A percentile compares a stretch with the other conserved stretches of the same genome.
Evolutionary conservation across 2,888 invertebrate genomes (phyloP).

Genomic region (Cheilosia soror): DNA sequence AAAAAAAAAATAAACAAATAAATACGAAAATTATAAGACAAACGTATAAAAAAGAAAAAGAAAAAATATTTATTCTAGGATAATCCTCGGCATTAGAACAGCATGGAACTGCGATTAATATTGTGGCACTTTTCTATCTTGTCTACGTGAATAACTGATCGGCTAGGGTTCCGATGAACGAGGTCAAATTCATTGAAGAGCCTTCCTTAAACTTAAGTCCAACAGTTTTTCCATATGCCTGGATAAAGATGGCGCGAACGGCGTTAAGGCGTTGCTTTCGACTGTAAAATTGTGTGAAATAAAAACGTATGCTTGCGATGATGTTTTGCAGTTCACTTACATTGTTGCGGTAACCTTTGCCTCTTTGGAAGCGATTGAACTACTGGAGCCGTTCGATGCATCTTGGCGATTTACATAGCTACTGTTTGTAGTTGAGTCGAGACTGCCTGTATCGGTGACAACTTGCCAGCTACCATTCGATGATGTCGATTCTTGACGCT

Average conservation of each 20-base stretch:
- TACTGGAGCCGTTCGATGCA: slow-evolving; percentile 42
- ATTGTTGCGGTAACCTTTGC: slow-evolving; percentile 47
- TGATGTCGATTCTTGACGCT: slow-evolving; percentile 86
- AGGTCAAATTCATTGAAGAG: slow-evolving; percentile 80
- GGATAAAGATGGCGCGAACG: slow-evolving; percentile 81
- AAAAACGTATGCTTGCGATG: not conserved
- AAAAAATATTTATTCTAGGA: slow-evolving; percentile 56
- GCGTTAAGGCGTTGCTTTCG: slow-evolving; percentile 81
- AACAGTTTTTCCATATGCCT: slow-evolving; percentile 81
- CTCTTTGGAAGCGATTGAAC: slow-evolving; percentile 46
- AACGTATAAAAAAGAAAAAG: slow-evolving; percentile 47
- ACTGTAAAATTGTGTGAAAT: slow-evolving; percentile 67
- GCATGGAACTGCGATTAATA: slow-evolving; percentile 60
- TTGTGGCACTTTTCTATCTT: slow-evolving; percentile 58
- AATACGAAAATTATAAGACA: slow-evolving; percentile 35
- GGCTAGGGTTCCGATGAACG: slow-evolving; percentile 79
- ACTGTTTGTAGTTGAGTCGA: slow-evolving; percentile 81
- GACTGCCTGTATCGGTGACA: slow-evolving; percentile 88
- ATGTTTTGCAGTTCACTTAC: slow-evolving; percentile 21
- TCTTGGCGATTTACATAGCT: slow-evolving; percentile 78
- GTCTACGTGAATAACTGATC: slow-evolving; percentile 64
- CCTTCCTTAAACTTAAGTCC: slow-evolving; percentile 82
- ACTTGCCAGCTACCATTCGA: slow-evolving; percentile 89
- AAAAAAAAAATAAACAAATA: slow-evolving; percentile 60
- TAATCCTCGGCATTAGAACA: slow-evolving; percentile 69